Conservation (phyloP, 1,140 invertebrate genomes). For the Brachystomella parvula region DNA sequence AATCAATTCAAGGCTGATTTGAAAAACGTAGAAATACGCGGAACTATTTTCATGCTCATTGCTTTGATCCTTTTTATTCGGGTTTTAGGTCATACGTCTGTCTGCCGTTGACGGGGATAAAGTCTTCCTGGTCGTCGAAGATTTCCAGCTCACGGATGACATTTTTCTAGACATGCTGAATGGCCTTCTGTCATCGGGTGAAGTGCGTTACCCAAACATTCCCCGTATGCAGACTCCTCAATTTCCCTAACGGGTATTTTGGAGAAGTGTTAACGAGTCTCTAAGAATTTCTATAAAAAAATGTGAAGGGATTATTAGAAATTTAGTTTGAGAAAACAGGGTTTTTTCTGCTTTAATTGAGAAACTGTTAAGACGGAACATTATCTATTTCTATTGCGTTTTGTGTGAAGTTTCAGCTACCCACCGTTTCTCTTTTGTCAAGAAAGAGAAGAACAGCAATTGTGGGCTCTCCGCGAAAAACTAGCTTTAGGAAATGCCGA, state of each 20-base stretch:
- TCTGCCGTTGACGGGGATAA: slow-evolving; percentile 73
- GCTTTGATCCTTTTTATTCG: slow-evolving; percentile 11
- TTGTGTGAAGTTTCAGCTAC: too few relatives aligned
- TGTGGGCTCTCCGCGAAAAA: too few relatives aligned
- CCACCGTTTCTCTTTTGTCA: too few relatives aligned
- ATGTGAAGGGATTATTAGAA: too few relatives aligned
- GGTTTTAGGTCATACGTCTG: slow-evolving; percentile 57
- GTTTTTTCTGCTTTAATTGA: too few relatives aligned
- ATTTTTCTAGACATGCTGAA: slow-evolving; percentile 61
- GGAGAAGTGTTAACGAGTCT: slow-evolving; percentile 4
- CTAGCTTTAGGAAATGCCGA: too few relatives aligned
- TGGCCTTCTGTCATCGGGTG: slow-evolving; percentile 60
- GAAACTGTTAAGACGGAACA: too few relatives aligned
- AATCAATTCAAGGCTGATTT: slow-evolving; percentile 59
- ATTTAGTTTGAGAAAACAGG: too few relatives aligned
- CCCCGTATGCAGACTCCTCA: too few relatives aligned
- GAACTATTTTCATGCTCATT: background rate
- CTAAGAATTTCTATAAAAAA: background rate
- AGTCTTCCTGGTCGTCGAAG: slow-evolving; percentile 71
- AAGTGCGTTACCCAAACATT: slow-evolving; percentile 42
- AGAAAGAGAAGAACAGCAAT: too few relatives aligned
- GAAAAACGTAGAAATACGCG: slow-evolving; percentile 50
- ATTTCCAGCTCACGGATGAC: slow-evolving; percentile 65
- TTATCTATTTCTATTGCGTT: too few relatives aligned
- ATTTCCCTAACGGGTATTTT: too few relatives aligned